phyloP scores from a whole-genome alignment of 2,888 invertebrate species.

The Andrena haemorrhoa region DNA sequence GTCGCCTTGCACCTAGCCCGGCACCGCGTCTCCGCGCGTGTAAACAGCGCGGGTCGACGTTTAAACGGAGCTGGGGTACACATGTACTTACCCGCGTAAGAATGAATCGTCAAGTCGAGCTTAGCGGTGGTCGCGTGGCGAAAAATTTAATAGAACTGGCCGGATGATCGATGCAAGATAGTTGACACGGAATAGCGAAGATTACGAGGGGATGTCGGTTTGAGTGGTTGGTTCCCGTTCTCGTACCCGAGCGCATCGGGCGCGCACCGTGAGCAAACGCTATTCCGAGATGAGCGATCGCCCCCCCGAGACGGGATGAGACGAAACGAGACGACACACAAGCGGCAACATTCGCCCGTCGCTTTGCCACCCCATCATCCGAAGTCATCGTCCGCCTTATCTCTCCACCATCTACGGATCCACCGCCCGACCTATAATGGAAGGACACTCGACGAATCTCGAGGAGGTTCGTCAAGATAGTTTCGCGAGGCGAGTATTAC shows the following conservation, averaged over 20 bases:
- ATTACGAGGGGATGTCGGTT: conserved; percentile 76
- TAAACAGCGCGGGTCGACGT: neutral
- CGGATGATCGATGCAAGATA: conserved; percentile 82
- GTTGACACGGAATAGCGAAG: conserved; percentile 80
- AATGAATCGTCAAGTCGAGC: conserved; percentile 34
- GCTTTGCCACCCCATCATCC: conserved; percentile 70
- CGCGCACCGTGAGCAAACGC: conserved; percentile 71
- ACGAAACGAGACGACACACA: conserved; percentile 25
- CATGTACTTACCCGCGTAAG: too few species aligned
- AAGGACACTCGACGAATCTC: conserved; percentile 44
- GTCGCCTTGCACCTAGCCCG: neutral
- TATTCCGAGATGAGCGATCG: conserved; percentile 82
- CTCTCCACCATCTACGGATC: conserved; percentile 61
- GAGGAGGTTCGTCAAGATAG: conserved; percentile 17
- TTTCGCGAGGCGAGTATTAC: conserved; percentile 20
- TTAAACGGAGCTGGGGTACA: neutral
- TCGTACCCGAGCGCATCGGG: conserved; percentile 40
- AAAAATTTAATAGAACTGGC: conserved; percentile 79
- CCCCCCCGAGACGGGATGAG: conserved; percentile 76
- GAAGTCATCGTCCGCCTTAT: conserved; percentile 76
- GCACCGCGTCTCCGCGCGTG: neutral
- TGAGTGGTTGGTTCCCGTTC: conserved; percentile 37
- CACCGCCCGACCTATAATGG: conserved; percentile 59
- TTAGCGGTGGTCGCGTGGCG: conserved; percentile 45
- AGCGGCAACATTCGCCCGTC: conserved; percentile 66